Evolutionary conservation across 2,113 vertebrate genomes (phyloP).

Genomic region (Fregetta grallaria): DNA sequence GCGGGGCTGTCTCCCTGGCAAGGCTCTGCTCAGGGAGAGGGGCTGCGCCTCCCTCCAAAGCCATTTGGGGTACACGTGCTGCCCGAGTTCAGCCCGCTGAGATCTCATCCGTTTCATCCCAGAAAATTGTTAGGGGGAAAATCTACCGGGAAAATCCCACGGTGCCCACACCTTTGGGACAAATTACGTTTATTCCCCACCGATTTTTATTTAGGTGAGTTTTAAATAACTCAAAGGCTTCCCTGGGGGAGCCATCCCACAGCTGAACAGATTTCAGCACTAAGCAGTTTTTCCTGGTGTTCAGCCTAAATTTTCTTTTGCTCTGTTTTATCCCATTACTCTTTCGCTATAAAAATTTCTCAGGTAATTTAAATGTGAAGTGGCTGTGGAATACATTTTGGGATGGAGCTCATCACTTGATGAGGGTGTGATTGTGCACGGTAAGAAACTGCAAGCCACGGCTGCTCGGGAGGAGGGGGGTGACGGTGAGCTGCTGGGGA

Average conservation of each 20-base stretch:
- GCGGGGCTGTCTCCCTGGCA: neutral
- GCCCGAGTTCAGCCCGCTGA: neutral
- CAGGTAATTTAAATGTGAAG: neutral
- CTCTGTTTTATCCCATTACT: neutral
- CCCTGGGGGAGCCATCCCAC: conserved; percentile 21
- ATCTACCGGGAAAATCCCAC: neutral
- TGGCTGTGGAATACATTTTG: neutral
- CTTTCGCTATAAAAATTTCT: rapidly evolving
- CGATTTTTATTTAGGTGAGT: conserved; percentile 37
- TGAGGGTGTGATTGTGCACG: neutral
- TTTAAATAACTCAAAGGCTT: conserved; percentile 35
- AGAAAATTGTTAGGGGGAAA: neutral
- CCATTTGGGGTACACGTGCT: neutral
- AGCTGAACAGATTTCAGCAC: neutral
- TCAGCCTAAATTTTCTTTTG: neutral
- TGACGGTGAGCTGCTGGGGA: rapidly evolving
- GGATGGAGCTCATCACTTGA: neutral
- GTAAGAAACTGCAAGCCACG: neutral
- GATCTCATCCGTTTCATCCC: neutral
- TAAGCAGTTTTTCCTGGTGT: conserved; percentile 39
- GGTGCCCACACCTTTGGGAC: neutral
- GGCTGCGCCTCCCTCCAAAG: neutral
- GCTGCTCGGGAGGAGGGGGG: neutral
- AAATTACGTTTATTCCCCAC: neutral
- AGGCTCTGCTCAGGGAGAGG: neutral